A percentile compares a stretch with the other conserved stretches of the same genome.
These are phyloP conservation scores for Drosophila prostipennis DNA, from an alignment of 2,888 invertebrate genomes.

Conservation along the genomic window DNA sequence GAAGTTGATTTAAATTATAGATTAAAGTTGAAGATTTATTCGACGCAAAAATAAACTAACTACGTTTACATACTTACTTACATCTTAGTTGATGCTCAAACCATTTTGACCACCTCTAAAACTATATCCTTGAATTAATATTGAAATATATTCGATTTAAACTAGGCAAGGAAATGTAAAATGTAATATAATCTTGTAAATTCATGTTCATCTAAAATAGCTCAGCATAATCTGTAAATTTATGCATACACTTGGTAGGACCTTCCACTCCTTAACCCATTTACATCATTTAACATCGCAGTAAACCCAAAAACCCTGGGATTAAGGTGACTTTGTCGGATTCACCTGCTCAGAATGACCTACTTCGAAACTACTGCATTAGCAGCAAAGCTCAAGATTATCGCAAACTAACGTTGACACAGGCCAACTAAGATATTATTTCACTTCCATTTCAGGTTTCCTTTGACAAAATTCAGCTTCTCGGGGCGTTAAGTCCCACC, in stretches of 20 bases:
- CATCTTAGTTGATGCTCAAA: no score
- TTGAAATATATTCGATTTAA: neutral
- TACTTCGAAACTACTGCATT: constrained; percentile 15
- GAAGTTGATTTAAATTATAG: neutral
- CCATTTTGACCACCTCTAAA: no score
- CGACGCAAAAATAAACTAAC: no score
- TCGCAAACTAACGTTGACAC: constrained; percentile 38
- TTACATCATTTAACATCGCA: constrained; percentile 24
- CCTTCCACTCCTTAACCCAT: constrained; percentile 21
- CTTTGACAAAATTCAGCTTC: constrained; percentile 25
- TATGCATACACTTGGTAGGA: neutral
- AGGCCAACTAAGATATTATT: constrained; percentile 27
- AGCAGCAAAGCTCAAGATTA: constrained; percentile 29
- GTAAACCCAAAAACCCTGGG: constrained; percentile 11
- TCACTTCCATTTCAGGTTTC: constrained; percentile 28
- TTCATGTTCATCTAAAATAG: neutral
- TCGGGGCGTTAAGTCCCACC: constrained; percentile 1
- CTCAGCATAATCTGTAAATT: neutral
- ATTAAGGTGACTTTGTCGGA: constrained; percentile 22
- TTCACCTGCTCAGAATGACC: constrained; percentile 30
- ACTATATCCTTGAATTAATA: no score
- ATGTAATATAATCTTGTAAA: neutral
- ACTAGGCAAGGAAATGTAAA: neutral
- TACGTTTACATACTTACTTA: no score
- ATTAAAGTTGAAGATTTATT: neutral